Base-by-base conservation (phyloP, 2,797 vertebrate genomes). In the Fringilla coelebs region DNA sequence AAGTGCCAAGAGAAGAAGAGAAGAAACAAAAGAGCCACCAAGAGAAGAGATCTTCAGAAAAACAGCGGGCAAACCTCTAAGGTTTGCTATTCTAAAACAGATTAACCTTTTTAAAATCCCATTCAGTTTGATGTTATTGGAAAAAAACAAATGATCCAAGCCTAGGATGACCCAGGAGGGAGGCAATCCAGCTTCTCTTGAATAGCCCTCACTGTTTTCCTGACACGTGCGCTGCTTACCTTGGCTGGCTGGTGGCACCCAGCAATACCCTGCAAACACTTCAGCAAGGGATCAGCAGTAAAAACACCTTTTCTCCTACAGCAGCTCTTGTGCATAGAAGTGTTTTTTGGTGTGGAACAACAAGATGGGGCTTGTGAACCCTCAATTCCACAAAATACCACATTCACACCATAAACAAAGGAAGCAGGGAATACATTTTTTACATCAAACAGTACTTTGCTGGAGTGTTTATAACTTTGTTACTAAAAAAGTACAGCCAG, bases 91-190 rank as follows among this genome's bases (percentile, higher is more conserved):
- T 90, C 79, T 78, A 73, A 71, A 96, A 73, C 25, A 83, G 40
- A 83, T 49, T 51, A 86, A 78, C 52, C 58, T 88, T 84, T 76
- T 78, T 43, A 11, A 12, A 88, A 86, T 71, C 77, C 63, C 25
- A 12, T 54, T 79, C 40, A 7, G 54, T 77, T 82, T 93, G 74
- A 94, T 95, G 93, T 90, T 58, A 58, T 71, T 93, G 94, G 91
- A 91, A 91, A 90, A 90, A 85, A 77, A 79, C 48, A 61, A 72
- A 75, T 4, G 29, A 85, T 36, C 52, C 1, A 3, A 60, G 34
- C 73, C 76, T 78, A 31, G 29, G 40, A 58, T 70, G 87, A 93
- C 60, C 71, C 54, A 46, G 52, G 70, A 93, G 40, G 34, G 26
- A 89, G 79, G 58, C 65, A 85, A 74, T 45, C 52, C 75, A 76